A percentile compares a stretch with the other conserved stretches of the same genome.
Evolutionary conservation across 2,113 vertebrate genomes (phyloP).

Genomic region (rat (Rattus norvegicus)): DNA sequence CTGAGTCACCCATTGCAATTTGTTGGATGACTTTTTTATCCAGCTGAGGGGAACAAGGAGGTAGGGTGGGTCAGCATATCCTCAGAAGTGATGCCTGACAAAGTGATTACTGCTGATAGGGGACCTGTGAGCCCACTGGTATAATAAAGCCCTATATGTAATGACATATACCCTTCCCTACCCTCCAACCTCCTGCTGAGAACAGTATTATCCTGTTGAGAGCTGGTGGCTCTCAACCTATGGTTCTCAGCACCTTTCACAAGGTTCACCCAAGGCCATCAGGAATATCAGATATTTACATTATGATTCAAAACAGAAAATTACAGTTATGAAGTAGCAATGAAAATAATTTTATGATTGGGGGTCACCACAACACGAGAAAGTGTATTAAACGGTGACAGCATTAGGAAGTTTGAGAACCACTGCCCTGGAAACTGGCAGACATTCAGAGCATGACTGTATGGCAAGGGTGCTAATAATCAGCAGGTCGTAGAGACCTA

Average conservation of each 20-base stretch:
- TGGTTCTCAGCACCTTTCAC: not conserved
- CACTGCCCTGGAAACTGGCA: not conserved
- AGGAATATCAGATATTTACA: not conserved
- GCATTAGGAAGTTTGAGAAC: not conserved
- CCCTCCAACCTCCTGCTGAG: not conserved
- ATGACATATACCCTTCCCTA: not conserved
- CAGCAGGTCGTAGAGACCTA: not conserved
- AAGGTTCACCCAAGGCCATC: not conserved
- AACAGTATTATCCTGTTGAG: no score
- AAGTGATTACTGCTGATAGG: not conserved
- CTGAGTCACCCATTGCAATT: conserved; percentile 89
- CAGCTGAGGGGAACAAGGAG: conserved; percentile 86
- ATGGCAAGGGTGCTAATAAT: not conserved
- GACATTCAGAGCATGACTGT: not conserved
- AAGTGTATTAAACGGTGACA: not conserved
- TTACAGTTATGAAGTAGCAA: not conserved
- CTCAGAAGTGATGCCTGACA: not conserved
- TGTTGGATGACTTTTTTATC: conserved; percentile 93
- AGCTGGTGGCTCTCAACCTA: no score
- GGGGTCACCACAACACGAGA: not conserved
- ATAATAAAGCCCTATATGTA: no score
- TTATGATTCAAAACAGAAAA: not conserved
- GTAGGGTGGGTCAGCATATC: not conserved
- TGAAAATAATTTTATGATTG: not conserved
- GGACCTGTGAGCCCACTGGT: not conserved